phyloP scores from a whole-genome alignment of 2,113 vertebrate species.

The Calypte anna region DNA sequence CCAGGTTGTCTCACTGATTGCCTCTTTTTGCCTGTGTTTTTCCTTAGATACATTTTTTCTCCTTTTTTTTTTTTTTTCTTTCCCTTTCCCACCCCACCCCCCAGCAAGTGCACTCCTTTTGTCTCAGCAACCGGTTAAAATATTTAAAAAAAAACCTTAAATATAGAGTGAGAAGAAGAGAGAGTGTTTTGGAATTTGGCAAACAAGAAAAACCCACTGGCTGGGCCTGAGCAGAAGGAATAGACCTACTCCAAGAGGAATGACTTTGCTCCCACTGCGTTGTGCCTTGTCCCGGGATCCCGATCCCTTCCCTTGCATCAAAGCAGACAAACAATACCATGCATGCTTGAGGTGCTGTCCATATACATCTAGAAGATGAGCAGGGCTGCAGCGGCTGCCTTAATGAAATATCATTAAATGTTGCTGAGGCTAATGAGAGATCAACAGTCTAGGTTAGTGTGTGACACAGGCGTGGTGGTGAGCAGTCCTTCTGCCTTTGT shows the following conservation, averaged over 20 bases:
- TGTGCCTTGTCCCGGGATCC: conserved; percentile 21
- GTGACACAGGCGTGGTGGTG: conserved; percentile 53
- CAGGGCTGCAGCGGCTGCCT: conserved; percentile 53
- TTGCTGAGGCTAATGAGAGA: conserved; percentile 59
- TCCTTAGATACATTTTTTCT: neutral
- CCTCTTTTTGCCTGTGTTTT: conserved; percentile 25
- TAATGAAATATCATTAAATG: conserved; percentile 18
- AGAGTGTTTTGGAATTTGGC: conserved; percentile 13
- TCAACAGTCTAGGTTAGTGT: conserved; percentile 22
- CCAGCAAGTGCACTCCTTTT: conserved; percentile 47
- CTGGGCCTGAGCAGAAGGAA: conserved; percentile 39
- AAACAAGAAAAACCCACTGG: conserved; percentile 27
- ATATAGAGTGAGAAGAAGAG: neutral
- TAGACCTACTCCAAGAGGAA: neutral
- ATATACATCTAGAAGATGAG: conserved; percentile 39
- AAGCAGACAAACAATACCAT: conserved; percentile 36
- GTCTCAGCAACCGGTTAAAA: conserved; percentile 39
- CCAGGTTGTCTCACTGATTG: conserved; percentile 25
- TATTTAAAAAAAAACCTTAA: neutral
- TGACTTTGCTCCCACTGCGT: neutral
- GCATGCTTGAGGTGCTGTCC: conserved; percentile 16
- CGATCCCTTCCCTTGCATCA: neutral
- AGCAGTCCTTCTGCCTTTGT: conserved; percentile 48
- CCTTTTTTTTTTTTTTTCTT: neutral
- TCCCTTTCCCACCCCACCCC: no score